Conservation (phyloP, 2,888 invertebrate genomes). For the Phytoseiulus persimilis region DNA sequence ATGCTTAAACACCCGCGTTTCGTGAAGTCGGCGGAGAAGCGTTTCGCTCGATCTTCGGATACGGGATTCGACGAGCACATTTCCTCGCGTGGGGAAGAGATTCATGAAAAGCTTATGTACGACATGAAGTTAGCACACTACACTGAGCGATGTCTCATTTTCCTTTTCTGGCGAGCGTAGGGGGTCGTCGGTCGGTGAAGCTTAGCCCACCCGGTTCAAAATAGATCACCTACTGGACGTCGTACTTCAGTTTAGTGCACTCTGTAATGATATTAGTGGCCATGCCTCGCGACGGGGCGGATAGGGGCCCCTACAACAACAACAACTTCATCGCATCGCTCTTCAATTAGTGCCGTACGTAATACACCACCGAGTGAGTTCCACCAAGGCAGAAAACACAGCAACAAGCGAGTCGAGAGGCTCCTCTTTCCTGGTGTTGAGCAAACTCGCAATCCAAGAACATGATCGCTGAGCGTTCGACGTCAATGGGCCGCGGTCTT, state of each 20-base stretch:
- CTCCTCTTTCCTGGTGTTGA: neutral
- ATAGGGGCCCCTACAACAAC: neutral
- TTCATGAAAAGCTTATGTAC: neutral
- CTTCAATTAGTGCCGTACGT: constrained; percentile 5
- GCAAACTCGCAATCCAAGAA: neutral
- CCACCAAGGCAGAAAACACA: neutral
- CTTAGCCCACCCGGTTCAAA: constrained; percentile 34
- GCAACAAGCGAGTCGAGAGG: neutral
- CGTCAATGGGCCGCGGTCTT: neutral
- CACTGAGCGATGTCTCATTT: neutral
- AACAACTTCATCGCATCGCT: constrained; percentile 5
- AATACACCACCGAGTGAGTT: neutral
- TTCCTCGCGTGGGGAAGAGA: no score
- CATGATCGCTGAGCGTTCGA: neutral
- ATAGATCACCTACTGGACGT: constrained; percentile 35
- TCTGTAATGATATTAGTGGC: constrained; percentile 37
- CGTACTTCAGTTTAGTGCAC: constrained; percentile 23
- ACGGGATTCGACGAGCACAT: no score
- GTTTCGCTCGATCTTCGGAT: no score
- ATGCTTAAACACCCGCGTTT: no score
- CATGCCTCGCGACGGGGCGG: neutral
- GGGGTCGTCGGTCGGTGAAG: neutral
- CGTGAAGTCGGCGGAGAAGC: no score
- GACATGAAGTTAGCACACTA: neutral
- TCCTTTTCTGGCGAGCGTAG: neutral